Percentiles rank a stretch among this genome's conserved stretches.
Conservation (phyloP, 2,888 invertebrate species). For the Athalia rosae region DNA sequence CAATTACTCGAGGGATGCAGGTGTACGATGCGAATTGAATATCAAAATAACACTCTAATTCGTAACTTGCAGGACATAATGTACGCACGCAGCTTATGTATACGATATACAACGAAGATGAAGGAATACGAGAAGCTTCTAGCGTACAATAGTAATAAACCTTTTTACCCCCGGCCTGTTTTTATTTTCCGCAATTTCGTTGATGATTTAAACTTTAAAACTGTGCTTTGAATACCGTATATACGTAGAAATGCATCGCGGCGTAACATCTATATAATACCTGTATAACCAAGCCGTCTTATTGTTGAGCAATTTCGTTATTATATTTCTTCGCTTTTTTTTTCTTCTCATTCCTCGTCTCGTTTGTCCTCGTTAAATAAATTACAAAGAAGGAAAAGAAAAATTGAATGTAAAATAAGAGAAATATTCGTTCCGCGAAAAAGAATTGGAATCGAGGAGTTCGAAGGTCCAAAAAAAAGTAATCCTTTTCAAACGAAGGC, state of each 20-base stretch:
- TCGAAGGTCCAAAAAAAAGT: no score
- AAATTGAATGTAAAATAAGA: no score
- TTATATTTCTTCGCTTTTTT: no score
- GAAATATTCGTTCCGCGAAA: no score
- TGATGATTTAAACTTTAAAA: conserved; percentile 14
- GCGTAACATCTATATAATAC: not conserved
- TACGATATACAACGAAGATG: not conserved
- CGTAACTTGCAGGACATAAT: no score
- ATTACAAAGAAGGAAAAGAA: no score
- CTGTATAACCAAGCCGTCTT: not conserved
- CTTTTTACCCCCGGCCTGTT: not conserved
- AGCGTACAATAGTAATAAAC: not conserved
- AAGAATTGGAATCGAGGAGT: no score
- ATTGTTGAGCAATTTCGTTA: no score
- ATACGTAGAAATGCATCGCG: not conserved
- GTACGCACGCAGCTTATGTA: no score
- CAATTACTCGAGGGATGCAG: not conserved
- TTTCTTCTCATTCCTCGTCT: no score
- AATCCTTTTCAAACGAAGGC: no score
- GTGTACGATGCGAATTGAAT: conserved; percentile 26
- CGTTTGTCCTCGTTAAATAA: no score
- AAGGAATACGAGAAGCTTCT: not conserved
- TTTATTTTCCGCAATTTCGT: not conserved
- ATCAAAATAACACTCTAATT: not conserved
- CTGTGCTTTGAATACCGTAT: conserved; percentile 24